phyloP scores from a whole-genome alignment of 2,113 vertebrate species.

The Chitala chitala region DNA sequence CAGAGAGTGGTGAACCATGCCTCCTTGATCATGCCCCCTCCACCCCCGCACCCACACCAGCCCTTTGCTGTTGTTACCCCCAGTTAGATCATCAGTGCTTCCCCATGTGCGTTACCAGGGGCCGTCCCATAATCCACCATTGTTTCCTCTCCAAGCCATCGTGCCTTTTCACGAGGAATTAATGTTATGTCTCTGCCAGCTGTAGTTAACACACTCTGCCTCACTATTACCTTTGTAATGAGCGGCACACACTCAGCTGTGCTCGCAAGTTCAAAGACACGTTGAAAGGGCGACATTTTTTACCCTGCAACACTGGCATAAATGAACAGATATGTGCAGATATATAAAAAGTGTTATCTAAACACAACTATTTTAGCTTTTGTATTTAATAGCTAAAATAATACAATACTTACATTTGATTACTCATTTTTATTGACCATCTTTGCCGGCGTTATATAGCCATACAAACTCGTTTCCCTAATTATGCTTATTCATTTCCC shows the following conservation, averaged over 20 bases:
- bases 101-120: conserved; percentile 29
- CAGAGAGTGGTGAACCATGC: conserved; percentile 35
- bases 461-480: neutral
- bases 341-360: too few species aligned
- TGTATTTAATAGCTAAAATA: neutral
- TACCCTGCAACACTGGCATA: too few species aligned
- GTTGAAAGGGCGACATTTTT: too few species aligned
- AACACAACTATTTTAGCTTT: too few species aligned
- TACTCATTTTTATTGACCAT: too few species aligned
- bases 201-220: too few species aligned
- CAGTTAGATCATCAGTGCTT: conserved; percentile 39
- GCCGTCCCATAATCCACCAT: conserved; percentile 30
- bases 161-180: conserved; percentile 37
- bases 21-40: conserved; percentile 31
- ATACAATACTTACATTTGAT: neutral
- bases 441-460: neutral
- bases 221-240: too few species aligned
- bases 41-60: conserved; percentile 23
- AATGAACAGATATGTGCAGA: too few species aligned
- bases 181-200: conserved; percentile 35
- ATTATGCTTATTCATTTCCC: too few species aligned
- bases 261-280: too few species aligned
- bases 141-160: conserved; percentile 27
- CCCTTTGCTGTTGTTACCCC: conserved; percentile 9
- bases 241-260: too few species aligned